Evolutionary conservation across 2,797 vertebrate genomes (phyloP).

Genomic region (Oceanodroma leucorhoa): DNA sequence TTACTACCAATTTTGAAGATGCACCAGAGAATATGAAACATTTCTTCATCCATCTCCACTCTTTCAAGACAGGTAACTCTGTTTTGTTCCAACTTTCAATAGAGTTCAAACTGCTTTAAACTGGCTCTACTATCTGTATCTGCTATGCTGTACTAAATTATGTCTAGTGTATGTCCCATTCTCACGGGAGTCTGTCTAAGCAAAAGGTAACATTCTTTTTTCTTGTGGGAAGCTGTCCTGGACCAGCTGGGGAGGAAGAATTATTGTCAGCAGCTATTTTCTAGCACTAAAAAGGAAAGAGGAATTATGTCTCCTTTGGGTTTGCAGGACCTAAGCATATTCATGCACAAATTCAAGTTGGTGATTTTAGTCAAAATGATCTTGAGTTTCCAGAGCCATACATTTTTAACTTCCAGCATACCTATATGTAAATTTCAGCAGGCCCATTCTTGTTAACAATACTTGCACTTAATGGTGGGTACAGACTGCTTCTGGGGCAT

Average conservation of each 20-base stretch:
- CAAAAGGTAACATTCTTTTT: constrained; percentile 3
- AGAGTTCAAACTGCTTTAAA: not conserved
- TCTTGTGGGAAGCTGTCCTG: not conserved
- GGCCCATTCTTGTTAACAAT: not conserved
- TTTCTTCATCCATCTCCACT: not conserved
- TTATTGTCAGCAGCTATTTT: not conserved
- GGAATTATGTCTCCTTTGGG: not conserved
- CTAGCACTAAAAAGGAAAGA: not conserved
- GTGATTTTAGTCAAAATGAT: not conserved
- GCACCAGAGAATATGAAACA: not conserved
- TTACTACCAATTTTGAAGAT: not conserved
- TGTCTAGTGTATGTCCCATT: not conserved
- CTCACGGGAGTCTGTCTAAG: not conserved
- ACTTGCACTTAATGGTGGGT: not conserved
- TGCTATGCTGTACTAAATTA: not conserved
- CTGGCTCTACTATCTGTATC: not conserved
- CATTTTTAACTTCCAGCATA: not conserved
- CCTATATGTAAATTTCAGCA: not conserved
- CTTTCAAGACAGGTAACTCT: not conserved
- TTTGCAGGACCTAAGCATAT: not conserved
- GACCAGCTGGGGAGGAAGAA: not conserved
- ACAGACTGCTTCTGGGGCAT: not conserved
- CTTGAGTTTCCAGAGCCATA: not conserved
- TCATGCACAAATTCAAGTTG: not conserved
- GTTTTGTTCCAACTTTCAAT: not conserved